Evolutionary conservation across 2,797 vertebrate species (phyloP), one percentile per base, ranked within the genome.

Genomic region (Lepidocolaptes lacrymiger): DNA sequence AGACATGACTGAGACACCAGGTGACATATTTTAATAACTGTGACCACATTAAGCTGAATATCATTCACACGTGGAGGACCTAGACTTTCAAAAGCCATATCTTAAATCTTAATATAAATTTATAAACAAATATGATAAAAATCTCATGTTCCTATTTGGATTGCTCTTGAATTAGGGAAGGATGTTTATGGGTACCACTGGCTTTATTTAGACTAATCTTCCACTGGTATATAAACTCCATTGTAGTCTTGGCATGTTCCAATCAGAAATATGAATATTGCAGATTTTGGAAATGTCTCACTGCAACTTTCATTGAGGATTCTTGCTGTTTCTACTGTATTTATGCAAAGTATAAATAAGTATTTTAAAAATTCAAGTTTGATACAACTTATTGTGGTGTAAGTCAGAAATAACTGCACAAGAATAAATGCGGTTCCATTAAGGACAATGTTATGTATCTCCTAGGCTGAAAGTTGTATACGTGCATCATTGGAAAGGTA

Each of bases 21-120:
- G 32, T 55, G 68, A 88, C 59, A 56, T 78, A 71, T 87, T 87
- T 83, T 94, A 95, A 93, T 81, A 93, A 88, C 58, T 80, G 68
- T 84, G 76, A 82, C 32, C 10, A 55, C n/a, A 46, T 82, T 91
- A 77, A 87, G 10, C 19, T 68, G 32, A 63, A 48, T 81, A 71
- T 56, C 13, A 67, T 90, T 96, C 72, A 88, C 58, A 94, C 66
- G 19, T 88, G 41, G 18, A 73, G 95, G 54, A 84, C 15, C 16
- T 61, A 74, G 27, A 8, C 21, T 87, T 79, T 67, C 59, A 82
- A 92, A 75, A 89, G 0, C 49, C 14, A 81, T 27, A 51, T 27
- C 49, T 52, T 71, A 58, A 52, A 14, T 77, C 36, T 59, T 43
- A 49, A 37, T 75, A 89, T 51, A 84, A 91, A 82, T 4, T 62